These are phyloP conservation scores for Brevimyrus niger DNA, from an alignment of 2,113 vertebrate genomes.

Conservation along the genomic window DNA sequence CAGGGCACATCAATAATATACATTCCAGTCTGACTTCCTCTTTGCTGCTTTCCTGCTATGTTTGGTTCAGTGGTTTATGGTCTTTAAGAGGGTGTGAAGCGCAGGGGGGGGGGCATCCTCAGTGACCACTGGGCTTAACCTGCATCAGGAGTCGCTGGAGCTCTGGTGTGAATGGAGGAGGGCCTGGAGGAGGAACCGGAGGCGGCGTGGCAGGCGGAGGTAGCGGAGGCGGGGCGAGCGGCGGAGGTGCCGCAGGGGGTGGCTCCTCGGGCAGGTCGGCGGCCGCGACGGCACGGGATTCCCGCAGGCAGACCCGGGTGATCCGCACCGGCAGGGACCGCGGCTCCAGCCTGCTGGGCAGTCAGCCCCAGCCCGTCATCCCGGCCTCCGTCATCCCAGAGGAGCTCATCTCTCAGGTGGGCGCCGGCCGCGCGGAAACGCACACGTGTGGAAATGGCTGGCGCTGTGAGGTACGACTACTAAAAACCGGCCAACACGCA, in stretches of 20 bases:
- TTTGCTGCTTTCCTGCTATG: background rate
- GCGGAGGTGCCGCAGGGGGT: background rate
- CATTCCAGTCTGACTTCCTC: background rate
- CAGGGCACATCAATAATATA: background rate
- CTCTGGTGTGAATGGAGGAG: constrained; percentile 78
- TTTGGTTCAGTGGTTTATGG: background rate
- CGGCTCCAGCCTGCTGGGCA: constrained; percentile 89
- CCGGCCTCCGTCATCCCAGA: constrained; percentile 97
- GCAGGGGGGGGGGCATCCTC: background rate
- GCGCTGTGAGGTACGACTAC: background rate
- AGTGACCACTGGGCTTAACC: background rate
- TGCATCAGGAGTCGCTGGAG: constrained; percentile 89
- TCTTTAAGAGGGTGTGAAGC: background rate
- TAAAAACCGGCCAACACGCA: constrained; percentile 31
- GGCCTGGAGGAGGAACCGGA: constrained; percentile 43
- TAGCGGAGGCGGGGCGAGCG: background rate
- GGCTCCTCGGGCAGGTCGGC: constrained; percentile 72
- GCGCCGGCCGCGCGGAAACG: background rate
- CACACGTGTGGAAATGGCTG: background rate
- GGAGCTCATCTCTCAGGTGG: constrained; percentile 92
- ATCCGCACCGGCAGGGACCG: constrained; percentile 93
- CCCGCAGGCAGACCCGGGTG: constrained; percentile 87
- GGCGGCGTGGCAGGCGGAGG: constrained; percentile 47
- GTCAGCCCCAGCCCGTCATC: constrained; percentile 94
- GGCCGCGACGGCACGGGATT: constrained; percentile 81